Evolutionary conservation across 2,888 invertebrate species (phyloP).

Genomic region (Imbricaverruca yamaguchii): DNA sequence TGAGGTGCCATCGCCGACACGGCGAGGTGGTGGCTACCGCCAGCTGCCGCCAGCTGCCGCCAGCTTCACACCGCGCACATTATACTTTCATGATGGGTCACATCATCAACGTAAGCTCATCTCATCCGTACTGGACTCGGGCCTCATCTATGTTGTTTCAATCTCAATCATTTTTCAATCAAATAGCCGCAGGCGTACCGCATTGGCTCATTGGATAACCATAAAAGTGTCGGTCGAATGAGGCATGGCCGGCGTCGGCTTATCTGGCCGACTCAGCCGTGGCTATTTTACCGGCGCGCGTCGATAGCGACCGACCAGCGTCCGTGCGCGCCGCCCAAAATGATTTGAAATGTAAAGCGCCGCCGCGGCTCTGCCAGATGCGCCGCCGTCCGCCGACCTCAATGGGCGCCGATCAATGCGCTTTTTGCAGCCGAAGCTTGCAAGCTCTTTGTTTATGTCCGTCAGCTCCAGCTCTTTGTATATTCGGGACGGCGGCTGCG

Average conservation of each 20-base stretch:
- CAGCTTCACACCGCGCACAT: not conserved
- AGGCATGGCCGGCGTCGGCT: constrained; percentile 9
- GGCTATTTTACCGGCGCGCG: not conserved
- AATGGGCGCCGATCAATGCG: constrained; percentile 10
- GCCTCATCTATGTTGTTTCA: constrained; percentile 15
- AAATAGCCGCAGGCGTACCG: constrained; percentile 20
- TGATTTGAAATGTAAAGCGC: constrained; percentile 17
- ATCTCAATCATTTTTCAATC: constrained; percentile 22
- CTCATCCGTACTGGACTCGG: not conserved
- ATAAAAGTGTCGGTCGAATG: constrained; percentile 19
- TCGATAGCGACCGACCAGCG: not conserved
- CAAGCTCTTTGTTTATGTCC: constrained; percentile 18
- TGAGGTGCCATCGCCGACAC: no score
- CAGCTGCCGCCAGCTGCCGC: not conserved
- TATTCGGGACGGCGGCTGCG: not conserved
- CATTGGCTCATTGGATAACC: constrained; percentile 22
- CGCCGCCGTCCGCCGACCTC: not conserved
- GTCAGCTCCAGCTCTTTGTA: not conserved
- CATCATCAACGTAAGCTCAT: constrained; percentile 19
- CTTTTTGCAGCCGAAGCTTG: constrained; percentile 3
- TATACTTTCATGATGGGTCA: constrained; percentile 22
- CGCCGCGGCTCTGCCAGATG: not conserved
- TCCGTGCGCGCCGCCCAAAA: constrained; percentile 5
- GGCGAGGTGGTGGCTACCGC: not conserved
- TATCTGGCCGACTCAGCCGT: not conserved